Evolutionary conservation across 2,797 vertebrate genomes (phyloP).

Genomic region (Luscinia luscinia): DNA sequence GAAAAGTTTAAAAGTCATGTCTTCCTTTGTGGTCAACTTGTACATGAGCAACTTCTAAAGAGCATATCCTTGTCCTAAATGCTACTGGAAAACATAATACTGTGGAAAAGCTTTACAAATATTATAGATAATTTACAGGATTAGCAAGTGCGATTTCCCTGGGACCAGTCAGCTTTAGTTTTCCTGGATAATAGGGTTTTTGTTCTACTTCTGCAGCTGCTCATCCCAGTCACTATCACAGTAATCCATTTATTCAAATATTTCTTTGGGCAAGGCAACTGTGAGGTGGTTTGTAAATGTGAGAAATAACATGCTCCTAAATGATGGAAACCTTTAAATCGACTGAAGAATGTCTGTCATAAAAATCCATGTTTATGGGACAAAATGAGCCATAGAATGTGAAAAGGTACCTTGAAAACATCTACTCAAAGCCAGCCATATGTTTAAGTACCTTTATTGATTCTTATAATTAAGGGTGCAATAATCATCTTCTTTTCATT

Average conservation of each 20-base stretch:
- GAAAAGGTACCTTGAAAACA: background rate
- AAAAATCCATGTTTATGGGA: background rate
- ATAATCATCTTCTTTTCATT: background rate
- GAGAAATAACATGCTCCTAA: background rate
- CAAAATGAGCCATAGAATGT: background rate
- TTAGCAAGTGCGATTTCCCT: background rate
- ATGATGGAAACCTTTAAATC: background rate
- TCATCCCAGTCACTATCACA: background rate
- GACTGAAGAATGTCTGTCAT: background rate
- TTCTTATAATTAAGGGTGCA: background rate
- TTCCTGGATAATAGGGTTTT: background rate
- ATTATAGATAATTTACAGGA: background rate
- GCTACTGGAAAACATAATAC: background rate
- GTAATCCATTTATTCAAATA: background rate
- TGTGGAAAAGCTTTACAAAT: background rate
- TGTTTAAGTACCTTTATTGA: background rate
- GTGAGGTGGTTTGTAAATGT: background rate
- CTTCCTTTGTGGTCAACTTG: background rate
- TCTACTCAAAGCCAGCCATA: background rate
- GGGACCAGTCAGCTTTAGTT: background rate
- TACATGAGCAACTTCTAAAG: background rate
- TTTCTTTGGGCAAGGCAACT: background rate
- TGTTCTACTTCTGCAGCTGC: background rate
- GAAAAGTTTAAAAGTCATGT: background rate
- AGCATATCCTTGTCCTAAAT: background rate